phyloP scores from a whole-genome alignment of 1,140 invertebrate species.

The Popillia japonica region DNA sequence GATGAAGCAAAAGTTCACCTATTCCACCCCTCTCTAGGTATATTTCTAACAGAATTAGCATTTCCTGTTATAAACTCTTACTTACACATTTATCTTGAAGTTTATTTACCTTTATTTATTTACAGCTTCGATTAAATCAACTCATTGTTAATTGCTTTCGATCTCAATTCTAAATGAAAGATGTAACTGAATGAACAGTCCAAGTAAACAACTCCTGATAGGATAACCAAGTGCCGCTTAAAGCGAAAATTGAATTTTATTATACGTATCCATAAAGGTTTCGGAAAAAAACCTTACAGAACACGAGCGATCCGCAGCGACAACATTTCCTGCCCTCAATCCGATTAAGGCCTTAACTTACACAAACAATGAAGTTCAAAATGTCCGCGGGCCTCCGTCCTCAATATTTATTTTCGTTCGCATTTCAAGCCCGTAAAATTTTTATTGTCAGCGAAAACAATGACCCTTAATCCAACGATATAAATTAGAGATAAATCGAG shows the following conservation, averaged over 20 bases:
- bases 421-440: conserved; percentile 19
- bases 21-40: too few relatives aligned
- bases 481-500: conserved; percentile 7
- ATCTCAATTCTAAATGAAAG: too few relatives aligned
- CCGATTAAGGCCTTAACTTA: neutral
- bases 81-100: too few relatives aligned
- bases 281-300: neutral
- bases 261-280: neutral
- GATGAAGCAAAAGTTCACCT: too few relatives aligned
- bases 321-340: neutral
- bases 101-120: too few relatives aligned
- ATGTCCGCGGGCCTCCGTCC: neutral
- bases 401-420: neutral
- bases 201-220: neutral
- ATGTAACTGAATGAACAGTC: too few relatives aligned
- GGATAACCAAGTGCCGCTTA: neutral
- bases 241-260: conserved; percentile 1
- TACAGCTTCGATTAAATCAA: too few relatives aligned
- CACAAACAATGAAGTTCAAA: neutral
- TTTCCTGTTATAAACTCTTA: too few relatives aligned
- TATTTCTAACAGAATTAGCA: too few relatives aligned
- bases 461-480: neutral
- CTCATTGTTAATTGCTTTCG: too few relatives aligned
- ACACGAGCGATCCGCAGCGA: neutral
- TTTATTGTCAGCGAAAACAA: conserved; percentile 20